A percentile compares a stretch with the other conserved stretches of the same genome.
phyloP scores from a whole-genome alignment of 1,140 invertebrate species.

The Diorhabda sublineata region DNA sequence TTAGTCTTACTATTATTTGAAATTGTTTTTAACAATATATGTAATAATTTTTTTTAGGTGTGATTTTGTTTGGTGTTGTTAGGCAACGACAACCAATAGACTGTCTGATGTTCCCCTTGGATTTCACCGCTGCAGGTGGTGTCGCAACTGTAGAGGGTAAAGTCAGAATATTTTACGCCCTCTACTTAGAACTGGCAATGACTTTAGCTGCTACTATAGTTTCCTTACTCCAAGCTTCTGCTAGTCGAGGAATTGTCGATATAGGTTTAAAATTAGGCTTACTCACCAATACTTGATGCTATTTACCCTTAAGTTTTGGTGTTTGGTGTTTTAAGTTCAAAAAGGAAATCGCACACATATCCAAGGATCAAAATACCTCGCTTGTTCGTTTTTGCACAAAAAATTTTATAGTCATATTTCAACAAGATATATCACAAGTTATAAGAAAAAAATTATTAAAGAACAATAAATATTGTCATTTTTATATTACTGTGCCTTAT shows the following conservation, averaged over 20 bases:
- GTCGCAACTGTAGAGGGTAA: slow-evolving; percentile 57
- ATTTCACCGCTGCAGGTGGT: slow-evolving; percentile 65
- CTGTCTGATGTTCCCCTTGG: slow-evolving; percentile 61
- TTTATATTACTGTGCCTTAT: no score
- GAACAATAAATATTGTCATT: no score
- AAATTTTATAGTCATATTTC: no score
- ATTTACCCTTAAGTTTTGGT: not conserved
- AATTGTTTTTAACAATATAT: no score
- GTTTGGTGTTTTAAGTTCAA: not conserved
- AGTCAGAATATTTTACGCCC: slow-evolving; percentile 59
- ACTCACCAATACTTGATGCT: slow-evolving; percentile 49
- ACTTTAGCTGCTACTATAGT: slow-evolving; percentile 57
- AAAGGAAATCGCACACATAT: not conserved
- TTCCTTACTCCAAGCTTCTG: slow-evolving; percentile 56
- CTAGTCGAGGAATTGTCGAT: slow-evolving; percentile 54
- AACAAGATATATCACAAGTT: no score
- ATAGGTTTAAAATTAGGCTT: slow-evolving; percentile 54
- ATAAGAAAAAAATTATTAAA: no score
- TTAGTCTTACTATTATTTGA: no score
- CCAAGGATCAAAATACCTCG: not conserved
- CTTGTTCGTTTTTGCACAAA: slow-evolving; percentile 1
- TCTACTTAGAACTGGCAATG: slow-evolving; percentile 66
- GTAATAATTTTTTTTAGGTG: slow-evolving; percentile 41
- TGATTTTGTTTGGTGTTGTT: slow-evolving; percentile 57
- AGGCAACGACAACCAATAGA: slow-evolving; percentile 52